Evolutionary conservation across 2,797 vertebrate genomes (phyloP).

Genomic region (Pantherophis vulpinus): DNA sequence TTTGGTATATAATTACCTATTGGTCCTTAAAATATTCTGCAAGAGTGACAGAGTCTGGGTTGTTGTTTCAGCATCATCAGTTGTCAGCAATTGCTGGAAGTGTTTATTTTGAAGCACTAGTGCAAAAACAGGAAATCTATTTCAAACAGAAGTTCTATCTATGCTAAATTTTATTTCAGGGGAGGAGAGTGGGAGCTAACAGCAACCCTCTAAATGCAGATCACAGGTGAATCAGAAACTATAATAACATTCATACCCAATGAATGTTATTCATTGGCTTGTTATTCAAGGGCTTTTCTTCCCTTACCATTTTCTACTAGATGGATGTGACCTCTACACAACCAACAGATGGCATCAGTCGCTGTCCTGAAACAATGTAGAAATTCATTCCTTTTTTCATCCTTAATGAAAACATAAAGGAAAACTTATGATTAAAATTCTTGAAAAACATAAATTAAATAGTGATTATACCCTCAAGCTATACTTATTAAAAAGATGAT

Average conservation of each 20-base stretch:
- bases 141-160: conserved; percentile 26
- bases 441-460: background rate
- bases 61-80: conserved; percentile 79
- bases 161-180: conserved; percentile 5
- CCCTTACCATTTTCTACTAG: conserved; percentile 77
- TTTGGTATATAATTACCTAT: conserved; percentile 74
- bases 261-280: background rate
- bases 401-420: conserved; percentile 70
- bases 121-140: conserved; percentile 33
- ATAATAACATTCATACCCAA: background rate
- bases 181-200: background rate
- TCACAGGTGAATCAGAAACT: background rate
- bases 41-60: conserved; percentile 78
- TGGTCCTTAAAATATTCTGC: conserved; percentile 75
- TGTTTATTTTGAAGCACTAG: conserved; percentile 83
- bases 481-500: background rate
- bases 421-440: conserved; percentile 10
- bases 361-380: conserved; percentile 77
- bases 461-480: background rate
- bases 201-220: background rate
- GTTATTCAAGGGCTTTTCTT: conserved; percentile 34
- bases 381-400: conserved; percentile 73
- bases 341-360: conserved; percentile 81
- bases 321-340: conserved; percentile 76
- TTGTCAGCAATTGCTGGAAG: conserved; percentile 84